Evolutionary conservation across 1,140 invertebrate species (phyloP), one percentile per base, ranked within the genome.

Genomic region (Magallana gigas): DNA sequence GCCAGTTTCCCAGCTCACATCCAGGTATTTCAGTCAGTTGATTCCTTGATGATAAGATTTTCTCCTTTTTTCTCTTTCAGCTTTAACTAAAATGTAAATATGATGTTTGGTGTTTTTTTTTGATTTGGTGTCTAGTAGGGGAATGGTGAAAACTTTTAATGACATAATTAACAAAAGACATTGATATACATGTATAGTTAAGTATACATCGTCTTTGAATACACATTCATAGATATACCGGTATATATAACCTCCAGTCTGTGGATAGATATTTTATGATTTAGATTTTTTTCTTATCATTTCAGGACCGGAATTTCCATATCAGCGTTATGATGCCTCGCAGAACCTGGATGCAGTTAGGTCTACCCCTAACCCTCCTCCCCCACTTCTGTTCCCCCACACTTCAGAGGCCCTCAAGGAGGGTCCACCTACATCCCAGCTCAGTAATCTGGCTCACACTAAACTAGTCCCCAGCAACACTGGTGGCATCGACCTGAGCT

Each of bases 271-370:
- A 5, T 48, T 4, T 5, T 48, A 48, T 48, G 5, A 48, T 48
- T 48, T 48, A 5, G 5, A 48, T 48, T 76, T 76, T 9, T 76
- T 36, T 8, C 11, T 29, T 29, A 6, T 76, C 36, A 16, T 76
- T 76, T 76, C 12, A 76, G 18, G 8, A 76, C 68, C 68, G 12
- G 68, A 23, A 29, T 76, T 76, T 76, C 68, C 68, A 36, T 76
- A 76, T 76, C 68, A 76, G 68, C 68, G 68, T 29, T 76, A 76
- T 76, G 68, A 76, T 76, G 29, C 68, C 68, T 76, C 68, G 9
- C 68, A 76, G 23, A 76, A 76, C 36, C 23, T 76, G 36, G 68
- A 76, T 12, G 23, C 18, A 12, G 23, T 76, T 29, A 36, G 68
- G 23, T 76, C 68, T 36, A 23, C 23, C 68, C 23, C 68, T 12